Percentiles rank a stretch among this genome's conserved stretches.
Conservation (phyloP, 2,888 invertebrate species). For the Agrochola litura region DNA sequence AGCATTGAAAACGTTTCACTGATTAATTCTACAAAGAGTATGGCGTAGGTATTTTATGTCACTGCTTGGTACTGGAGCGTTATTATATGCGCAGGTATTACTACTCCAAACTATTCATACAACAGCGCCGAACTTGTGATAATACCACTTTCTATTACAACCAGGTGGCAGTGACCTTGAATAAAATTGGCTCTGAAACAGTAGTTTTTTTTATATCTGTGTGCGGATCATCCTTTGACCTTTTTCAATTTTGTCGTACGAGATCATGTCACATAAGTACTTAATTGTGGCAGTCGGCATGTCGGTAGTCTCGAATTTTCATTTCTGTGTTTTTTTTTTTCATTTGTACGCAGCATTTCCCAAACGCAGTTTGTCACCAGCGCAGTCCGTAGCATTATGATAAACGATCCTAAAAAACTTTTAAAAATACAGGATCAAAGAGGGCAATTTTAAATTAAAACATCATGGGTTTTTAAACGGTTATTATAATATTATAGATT, state of each 20-base stretch:
- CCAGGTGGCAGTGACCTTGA: neutral
- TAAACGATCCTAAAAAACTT: slow-evolving; percentile 18
- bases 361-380: slow-evolving; percentile 45
- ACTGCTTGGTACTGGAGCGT: neutral
- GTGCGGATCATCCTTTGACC: too few relatives aligned
- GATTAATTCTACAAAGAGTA: neutral
- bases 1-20: neutral
- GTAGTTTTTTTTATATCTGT: neutral
- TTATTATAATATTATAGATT: slow-evolving; percentile 24
- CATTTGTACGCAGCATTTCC: slow-evolving; percentile 11
- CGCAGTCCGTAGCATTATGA: slow-evolving; percentile 13
- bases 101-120: neutral
- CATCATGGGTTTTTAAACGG: slow-evolving; percentile 9
- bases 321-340: neutral
- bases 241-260: neutral
- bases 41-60: neutral
- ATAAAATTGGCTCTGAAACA: neutral
- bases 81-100: neutral
- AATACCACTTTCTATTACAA: neutral
- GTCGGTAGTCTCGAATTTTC: neutral
- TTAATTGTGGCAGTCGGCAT: neutral
- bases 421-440: slow-evolving; percentile 13
- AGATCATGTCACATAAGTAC: neutral
- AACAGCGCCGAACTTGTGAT: neutral
- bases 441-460: slow-evolving; percentile 26